Conservation (phyloP, 2,113 vertebrate genomes). For the Falco punctatus region DNA sequence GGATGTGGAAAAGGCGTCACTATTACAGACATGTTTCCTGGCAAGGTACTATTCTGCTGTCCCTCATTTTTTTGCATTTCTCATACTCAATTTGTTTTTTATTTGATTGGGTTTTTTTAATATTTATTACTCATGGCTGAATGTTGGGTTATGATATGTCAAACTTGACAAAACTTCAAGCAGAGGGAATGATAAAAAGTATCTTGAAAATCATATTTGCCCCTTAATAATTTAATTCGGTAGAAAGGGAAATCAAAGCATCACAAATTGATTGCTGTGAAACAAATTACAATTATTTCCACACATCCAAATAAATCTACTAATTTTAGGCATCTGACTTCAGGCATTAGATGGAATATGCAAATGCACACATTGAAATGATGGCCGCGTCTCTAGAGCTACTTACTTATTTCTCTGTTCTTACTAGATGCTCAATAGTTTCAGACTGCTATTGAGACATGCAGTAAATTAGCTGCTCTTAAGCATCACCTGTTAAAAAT, state of each 20-base stretch:
- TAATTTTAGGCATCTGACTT: slow-evolving; percentile 67
- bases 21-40: rapidly evolving
- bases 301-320: slow-evolving; percentile 70
- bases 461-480: slow-evolving; percentile 65
- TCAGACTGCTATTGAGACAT: not conserved
- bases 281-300: slow-evolving; percentile 74
- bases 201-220: slow-evolving; percentile 56
- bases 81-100: slow-evolving; percentile 5
- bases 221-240: slow-evolving; percentile 59
- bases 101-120: not conserved
- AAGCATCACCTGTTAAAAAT: slow-evolving; percentile 54
- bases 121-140: slow-evolving; percentile 34
- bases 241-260: slow-evolving; percentile 66
- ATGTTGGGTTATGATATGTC: slow-evolving; percentile 8
- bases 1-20: not conserved
- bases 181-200: slow-evolving; percentile 21
- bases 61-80: not conserved
- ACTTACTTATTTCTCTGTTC: slow-evolving; percentile 32
- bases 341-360: slow-evolving; percentile 62
- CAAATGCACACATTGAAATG: slow-evolving; percentile 51
- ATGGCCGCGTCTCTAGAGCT: slow-evolving; percentile 22
- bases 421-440: not conserved
- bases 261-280: slow-evolving; percentile 70
- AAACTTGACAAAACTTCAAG: slow-evolving; percentile 61
- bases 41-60: not conserved